Evolutionary conservation across 2,888 invertebrate species (phyloP).

Genomic region (Julus scanicus): DNA sequence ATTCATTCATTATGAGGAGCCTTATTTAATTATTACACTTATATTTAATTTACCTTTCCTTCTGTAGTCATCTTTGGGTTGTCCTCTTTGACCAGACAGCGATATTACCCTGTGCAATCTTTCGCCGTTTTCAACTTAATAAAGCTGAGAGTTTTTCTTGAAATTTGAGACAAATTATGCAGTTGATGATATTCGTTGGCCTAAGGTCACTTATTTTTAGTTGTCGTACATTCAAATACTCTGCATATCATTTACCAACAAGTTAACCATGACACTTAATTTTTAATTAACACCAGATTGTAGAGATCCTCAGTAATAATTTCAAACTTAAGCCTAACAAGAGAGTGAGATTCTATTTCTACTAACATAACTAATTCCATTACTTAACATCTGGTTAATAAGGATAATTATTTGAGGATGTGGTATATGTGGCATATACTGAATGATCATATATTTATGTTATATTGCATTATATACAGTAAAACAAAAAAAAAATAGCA

Average conservation of each 20-base stretch:
- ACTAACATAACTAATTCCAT: too few relatives aligned
- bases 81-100: background rate
- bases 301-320: too few relatives aligned
- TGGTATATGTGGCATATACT: too few relatives aligned
- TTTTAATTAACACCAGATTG: too few relatives aligned
- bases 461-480: too few relatives aligned
- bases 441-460: too few relatives aligned
- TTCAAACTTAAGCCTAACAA: too few relatives aligned
- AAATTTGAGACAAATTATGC: background rate
- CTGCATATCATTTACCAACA: background rate
- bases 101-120: background rate
- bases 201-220: background rate
- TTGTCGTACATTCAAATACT: background rate
- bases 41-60: background rate
- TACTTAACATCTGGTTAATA: too few relatives aligned
- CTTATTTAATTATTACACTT: background rate
- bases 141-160: background rate
- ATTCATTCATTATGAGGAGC: background rate
- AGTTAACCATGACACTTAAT: background rate
- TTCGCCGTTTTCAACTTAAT: background rate
- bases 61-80: background rate
- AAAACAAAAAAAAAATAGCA: too few relatives aligned
- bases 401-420: too few relatives aligned
- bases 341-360: too few relatives aligned
- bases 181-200: too few relatives aligned